These are phyloP conservation scores for Mamestra configurata DNA, from an alignment of 1,140 invertebrate species.

Conservation along the genomic window DNA sequence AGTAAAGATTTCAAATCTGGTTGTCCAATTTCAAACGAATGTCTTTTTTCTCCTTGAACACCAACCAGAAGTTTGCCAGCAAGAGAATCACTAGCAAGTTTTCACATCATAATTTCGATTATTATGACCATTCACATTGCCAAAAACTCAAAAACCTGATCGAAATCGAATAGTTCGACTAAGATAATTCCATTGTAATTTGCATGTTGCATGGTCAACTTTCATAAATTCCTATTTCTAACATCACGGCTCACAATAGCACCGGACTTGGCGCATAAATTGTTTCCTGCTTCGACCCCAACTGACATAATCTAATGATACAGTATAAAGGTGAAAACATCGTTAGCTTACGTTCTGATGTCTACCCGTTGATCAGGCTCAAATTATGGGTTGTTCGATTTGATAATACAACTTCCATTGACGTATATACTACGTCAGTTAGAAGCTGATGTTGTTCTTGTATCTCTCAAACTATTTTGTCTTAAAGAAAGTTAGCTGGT, in stretches of 20 bases:
- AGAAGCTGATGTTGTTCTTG: not conserved
- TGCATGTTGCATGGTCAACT: conserved; percentile 31
- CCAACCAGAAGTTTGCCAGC: too few relatives aligned
- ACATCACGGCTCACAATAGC: conserved; percentile 7
- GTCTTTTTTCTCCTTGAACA: too few relatives aligned
- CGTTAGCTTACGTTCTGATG: not conserved
- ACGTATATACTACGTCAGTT: too few relatives aligned
- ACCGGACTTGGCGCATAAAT: not conserved
- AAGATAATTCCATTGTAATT: not conserved
- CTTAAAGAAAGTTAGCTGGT: not conserved
- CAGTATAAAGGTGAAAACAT: conserved; percentile 34
- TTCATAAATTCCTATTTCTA: conserved; percentile 14
- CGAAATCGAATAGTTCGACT: not conserved
- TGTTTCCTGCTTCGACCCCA: conserved; percentile 25
- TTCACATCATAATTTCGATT: too few relatives aligned
- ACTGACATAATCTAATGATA: conserved; percentile 41
- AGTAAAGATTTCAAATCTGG: too few relatives aligned
- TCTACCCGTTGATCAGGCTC: not conserved
- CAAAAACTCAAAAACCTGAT: not conserved
- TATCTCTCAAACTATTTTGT: not conserved
- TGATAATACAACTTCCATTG: not conserved
- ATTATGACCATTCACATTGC: not conserved
- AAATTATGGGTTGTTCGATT: conserved; percentile 24
- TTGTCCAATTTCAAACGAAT: too few relatives aligned
- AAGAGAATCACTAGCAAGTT: too few relatives aligned